Evolutionary conservation across 2,113 vertebrate species (phyloP).

Genomic region (human): DNA sequence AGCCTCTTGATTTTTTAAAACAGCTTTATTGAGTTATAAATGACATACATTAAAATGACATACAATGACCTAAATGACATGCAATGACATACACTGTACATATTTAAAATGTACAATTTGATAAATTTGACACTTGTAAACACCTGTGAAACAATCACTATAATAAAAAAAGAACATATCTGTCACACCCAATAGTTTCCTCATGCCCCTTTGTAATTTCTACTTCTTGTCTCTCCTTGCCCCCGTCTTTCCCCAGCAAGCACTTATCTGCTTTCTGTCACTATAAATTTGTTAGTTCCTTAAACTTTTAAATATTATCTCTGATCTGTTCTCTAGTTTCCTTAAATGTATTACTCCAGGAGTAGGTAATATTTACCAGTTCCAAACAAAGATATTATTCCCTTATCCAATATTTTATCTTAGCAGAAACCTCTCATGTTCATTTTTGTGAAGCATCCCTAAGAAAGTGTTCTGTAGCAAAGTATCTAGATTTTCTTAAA

Average conservation of each 20-base stretch:
- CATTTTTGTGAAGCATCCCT: constrained; percentile 25
- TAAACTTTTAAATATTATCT: background rate
- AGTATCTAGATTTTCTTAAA: background rate
- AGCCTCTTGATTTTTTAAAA: background rate
- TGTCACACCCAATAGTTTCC: background rate
- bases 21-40: background rate
- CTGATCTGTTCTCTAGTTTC: background rate
- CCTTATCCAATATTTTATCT: constrained; percentile 5
- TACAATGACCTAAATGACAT: too few species aligned
- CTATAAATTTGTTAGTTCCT: background rate
- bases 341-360: background rate
- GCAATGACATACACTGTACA: background rate
- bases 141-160: background rate
- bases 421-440: background rate
- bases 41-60: too few species aligned
- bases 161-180: background rate
- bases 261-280: background rate
- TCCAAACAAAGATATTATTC: background rate
- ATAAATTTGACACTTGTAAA: background rate
- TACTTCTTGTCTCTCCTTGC: background rate
- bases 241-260: background rate
- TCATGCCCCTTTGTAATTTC: background rate
- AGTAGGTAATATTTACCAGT: background rate
- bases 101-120: background rate
- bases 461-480: background rate